Evolutionary conservation across 30 jellyfish, hydroid and myxozoan species (phyloP), one percentile per base, ranked within the genome.

Genomic region (Rhopilema esculentum): DNA sequence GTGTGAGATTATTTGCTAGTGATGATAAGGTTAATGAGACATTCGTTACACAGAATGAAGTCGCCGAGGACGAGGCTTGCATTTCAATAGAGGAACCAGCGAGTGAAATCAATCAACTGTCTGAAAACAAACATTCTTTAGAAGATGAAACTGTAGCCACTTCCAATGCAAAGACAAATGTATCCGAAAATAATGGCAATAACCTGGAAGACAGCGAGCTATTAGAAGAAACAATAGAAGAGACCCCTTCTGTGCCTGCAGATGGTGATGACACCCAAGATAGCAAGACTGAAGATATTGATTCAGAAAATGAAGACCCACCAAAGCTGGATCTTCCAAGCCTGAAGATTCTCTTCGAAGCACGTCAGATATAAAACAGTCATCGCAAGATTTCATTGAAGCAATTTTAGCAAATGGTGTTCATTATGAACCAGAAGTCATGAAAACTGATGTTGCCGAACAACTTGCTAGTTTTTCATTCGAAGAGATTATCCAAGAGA

Each of bases 301-400:
- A 66, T 21, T 28, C 20, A 27, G 27, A 28, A 7, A 23, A 26
- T 28, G 62, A 29, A 8, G 68, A 4, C 1, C 57, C 57, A 12
- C 67, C 82, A 1, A 23, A 0, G 30, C 21, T 17, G 22, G 21
- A 16, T 21, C 16, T 66, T 23, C 79, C 79, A 24, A 17, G 63
- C 26, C n/a, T 21, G n/a, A 30, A 27, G 88, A 62, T 23, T 78
- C 88, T 18, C 88, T 78, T 66, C 67, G 88, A 64, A 62, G 66
- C 23, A 12, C 20, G 27, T 23, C 65, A 17, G 88, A 26, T 0
- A 8, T 78, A 16, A 25, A 61, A 24, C 57, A 78, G 0, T 4
- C 20, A 6, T 40, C 79, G 31, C 76, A 78, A 7, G 61, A 27
- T 19, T 78, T 51, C 66, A 8, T 24, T 17, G 66, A 21, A 15